Conservation (phyloP, 1,140 invertebrate genomes). For the Chlorops oryzae region DNA sequence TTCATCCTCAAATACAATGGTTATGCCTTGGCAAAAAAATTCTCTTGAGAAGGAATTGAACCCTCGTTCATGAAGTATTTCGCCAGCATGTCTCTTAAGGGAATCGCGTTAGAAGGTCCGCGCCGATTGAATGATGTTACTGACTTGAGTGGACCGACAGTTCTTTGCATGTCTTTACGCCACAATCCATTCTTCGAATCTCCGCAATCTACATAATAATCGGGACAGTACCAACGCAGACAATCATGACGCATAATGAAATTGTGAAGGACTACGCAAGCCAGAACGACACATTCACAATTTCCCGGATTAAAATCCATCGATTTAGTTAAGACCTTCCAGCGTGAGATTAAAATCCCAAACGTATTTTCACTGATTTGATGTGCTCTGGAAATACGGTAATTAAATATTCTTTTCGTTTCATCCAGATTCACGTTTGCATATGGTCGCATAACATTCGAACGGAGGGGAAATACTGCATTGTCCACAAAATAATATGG, state of each 20-base stretch:
- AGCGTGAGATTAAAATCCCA: slow-evolving; percentile 29
- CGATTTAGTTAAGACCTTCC: neutral
- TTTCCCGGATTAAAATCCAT: neutral
- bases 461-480: slow-evolving; percentile 47
- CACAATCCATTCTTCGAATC: too few relatives aligned
- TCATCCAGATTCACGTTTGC: slow-evolving; percentile 27
- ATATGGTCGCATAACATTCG: slow-evolving; percentile 49
- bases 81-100: too few relatives aligned
- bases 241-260: neutral
- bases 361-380: slow-evolving; percentile 48
- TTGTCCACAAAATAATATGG: slow-evolving; percentile 48
- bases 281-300: slow-evolving; percentile 2
- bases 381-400: slow-evolving; percentile 41
- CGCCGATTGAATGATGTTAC: too few relatives aligned
- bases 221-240: neutral
- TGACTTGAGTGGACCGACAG: too few relatives aligned
- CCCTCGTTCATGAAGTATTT: too few relatives aligned
- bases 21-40: too few relatives aligned
- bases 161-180: too few relatives aligned
- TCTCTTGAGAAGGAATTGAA: too few relatives aligned
- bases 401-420: slow-evolving; percentile 48
- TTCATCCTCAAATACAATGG: too few relatives aligned
- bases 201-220: neutral
- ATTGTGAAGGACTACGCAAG: slow-evolving; percentile 5
- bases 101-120: too few relatives aligned